Conservation (phyloP, 2,113 vertebrate species). For the Triplophysa siluroides region DNA sequence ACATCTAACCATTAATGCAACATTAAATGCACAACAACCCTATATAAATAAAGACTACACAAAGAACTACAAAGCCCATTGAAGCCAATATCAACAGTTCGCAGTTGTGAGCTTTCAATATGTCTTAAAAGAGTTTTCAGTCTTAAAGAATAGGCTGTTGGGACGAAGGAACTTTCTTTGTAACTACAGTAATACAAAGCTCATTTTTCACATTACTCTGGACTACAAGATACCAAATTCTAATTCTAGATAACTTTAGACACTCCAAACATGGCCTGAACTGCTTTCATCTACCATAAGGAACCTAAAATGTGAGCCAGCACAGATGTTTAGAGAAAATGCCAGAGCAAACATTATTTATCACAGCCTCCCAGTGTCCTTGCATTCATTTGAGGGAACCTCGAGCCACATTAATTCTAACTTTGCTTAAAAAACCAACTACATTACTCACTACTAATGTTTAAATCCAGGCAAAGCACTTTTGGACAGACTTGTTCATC, state of each 20-base stretch:
- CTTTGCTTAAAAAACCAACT: not conserved
- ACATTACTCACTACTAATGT: not conserved
- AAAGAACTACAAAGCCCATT: not conserved
- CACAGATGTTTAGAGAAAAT: not conserved
- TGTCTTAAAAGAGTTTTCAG: too few species aligned
- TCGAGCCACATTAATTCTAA: not conserved
- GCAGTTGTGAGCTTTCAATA: not conserved
- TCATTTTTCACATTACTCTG: not conserved
- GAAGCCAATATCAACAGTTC: not conserved
- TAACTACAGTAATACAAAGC: not conserved
- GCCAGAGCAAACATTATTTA: not conserved
- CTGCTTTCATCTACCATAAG: not conserved
- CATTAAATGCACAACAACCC: not conserved
- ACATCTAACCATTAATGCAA: conserved; percentile 1
- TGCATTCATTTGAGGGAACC: not conserved
- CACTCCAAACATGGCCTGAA: conserved; percentile 4
- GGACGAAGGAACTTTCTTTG: not conserved
- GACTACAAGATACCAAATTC: not conserved
- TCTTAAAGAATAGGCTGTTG: too few species aligned
- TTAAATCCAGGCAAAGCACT: conserved; percentile 6
- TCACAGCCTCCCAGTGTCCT: not conserved
- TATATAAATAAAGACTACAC: not conserved
- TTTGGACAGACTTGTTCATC: conserved; percentile 12
- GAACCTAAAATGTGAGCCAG: conserved; percentile 2
- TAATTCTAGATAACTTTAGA: not conserved